Evolutionary conservation across 2,113 vertebrate genomes (phyloP).

Genomic region (Nycticebus coucang): DNA sequence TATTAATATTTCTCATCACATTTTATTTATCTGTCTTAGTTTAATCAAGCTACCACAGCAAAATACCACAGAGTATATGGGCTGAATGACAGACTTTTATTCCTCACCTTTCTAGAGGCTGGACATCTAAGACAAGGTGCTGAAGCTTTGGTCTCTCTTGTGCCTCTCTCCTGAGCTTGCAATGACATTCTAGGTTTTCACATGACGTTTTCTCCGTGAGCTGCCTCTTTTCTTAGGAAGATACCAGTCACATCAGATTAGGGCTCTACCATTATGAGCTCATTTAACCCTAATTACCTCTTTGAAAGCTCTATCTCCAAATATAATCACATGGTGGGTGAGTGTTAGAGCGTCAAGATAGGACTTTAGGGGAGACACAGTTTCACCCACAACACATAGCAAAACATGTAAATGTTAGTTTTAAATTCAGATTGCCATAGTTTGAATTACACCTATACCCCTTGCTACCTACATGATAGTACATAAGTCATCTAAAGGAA

Average conservation of each 20-base stretch:
- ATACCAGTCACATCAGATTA: not conserved
- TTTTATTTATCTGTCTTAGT: not conserved
- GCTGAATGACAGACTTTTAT: not conserved
- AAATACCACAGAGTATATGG: not conserved
- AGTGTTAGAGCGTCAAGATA: not conserved
- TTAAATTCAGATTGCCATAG: not conserved
- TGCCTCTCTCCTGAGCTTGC: not conserved
- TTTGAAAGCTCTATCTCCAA: not conserved
- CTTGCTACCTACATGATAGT: not conserved
- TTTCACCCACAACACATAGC: rapidly evolving
- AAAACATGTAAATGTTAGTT: not conserved
- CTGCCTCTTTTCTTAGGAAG: not conserved
- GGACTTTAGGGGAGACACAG: too few species aligned
- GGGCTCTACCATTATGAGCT: not conserved
- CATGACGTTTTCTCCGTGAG: not conserved
- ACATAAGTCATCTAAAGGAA: not conserved
- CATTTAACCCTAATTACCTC: not conserved
- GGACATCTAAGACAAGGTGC: not conserved
- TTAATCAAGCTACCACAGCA: not conserved
- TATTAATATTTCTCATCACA: not conserved
- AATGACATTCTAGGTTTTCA: rapidly evolving
- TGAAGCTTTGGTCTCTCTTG: not conserved
- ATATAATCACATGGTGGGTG: not conserved
- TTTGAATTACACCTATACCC: not conserved
- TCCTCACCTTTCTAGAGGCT: not conserved